Evolutionary conservation across 2,888 invertebrate genomes (phyloP).

Genomic region (Conchocele bisecta): DNA sequence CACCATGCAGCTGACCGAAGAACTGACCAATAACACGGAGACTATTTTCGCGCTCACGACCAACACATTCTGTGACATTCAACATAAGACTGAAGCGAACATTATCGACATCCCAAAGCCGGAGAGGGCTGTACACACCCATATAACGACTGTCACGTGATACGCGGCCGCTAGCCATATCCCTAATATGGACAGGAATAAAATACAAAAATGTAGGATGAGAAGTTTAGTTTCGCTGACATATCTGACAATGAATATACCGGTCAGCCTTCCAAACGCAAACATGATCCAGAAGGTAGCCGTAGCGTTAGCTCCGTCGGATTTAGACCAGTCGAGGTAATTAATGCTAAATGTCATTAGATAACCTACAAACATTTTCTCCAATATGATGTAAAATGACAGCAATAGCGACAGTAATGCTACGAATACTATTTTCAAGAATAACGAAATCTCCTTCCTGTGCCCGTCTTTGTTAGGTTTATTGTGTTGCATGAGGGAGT

Average conservation of each 20-base stretch:
- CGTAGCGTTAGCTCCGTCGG: constrained; percentile 77
- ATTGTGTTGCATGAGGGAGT: no score
- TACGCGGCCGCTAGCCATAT: constrained; percentile 46
- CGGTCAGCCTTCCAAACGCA: constrained; percentile 79
- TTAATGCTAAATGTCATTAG: constrained; percentile 80
- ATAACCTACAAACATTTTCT: constrained; percentile 82
- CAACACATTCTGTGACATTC: constrained; percentile 81
- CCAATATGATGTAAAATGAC: constrained; percentile 62
- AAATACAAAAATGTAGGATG: constrained; percentile 65
- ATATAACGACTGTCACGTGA: constrained; percentile 56
- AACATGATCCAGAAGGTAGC: constrained; percentile 83
- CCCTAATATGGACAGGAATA: constrained; percentile 45
- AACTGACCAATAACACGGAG: constrained; percentile 80
- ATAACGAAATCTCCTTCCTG: background rate
- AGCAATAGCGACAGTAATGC: constrained; percentile 18
- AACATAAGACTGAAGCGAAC: constrained; percentile 83
- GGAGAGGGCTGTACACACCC: constrained; percentile 78
- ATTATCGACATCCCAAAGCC: constrained; percentile 82
- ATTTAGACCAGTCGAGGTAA: constrained; percentile 75
- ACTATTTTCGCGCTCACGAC: constrained; percentile 81
- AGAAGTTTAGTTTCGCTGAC: constrained; percentile 79
- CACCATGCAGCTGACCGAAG: constrained; percentile 81
- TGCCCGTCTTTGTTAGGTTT: background rate
- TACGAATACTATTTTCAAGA: constrained; percentile 16
- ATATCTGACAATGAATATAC: constrained; percentile 80